Evolutionary conservation across 2,888 invertebrate genomes (phyloP), one percentile per base, ranked within the genome.

Genomic region (Rhopalosiphum nymphaeae): DNA sequence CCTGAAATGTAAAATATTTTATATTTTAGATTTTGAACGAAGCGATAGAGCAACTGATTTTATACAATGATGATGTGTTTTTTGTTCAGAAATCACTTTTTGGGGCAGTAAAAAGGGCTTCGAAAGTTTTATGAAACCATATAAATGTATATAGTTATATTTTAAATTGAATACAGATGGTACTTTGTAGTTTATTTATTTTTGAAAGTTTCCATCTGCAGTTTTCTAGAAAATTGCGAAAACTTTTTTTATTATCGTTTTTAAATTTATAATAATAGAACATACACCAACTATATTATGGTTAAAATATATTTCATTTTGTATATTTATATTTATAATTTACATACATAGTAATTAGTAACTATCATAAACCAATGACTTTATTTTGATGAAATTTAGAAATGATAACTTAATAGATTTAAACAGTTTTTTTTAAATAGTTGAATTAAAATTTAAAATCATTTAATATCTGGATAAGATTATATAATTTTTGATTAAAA

Each of bases 171-270:
- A 78, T 78, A 78, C 36, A 78, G 78, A 78, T 78, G 21, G 36
- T 78, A 78, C 78, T 78, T 78, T 78, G 36, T 36, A 36, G 78
- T 36, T n/a, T n/a, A 26, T 78, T 78, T 78, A 78, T 78, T 78
- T 78, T 78, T 78, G 29, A 89, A 57, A 89, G 57, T 88, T 88
- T 49, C 89, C 89, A 29, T 42, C 57, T 21, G 56, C 89, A 42
- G 42, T 89, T 89, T 88, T 53, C 36, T 78, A 78, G 36, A 78
- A 78, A 78, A 78, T 78, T 9, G 21, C 36, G 36, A 78, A 36
- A 78, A 36, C 36, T 78, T 78, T 78, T 78, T 78, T 78, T 78
- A 36, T 9, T 78, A 25, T 78, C 3, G 9, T 36, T 78, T 36
- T 78, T 78, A 78, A 78, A 78, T 36, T 36, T 36, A 78, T 9